Evolutionary conservation across 2,888 invertebrate species (phyloP).

Genomic region (Molanna angustata): DNA sequence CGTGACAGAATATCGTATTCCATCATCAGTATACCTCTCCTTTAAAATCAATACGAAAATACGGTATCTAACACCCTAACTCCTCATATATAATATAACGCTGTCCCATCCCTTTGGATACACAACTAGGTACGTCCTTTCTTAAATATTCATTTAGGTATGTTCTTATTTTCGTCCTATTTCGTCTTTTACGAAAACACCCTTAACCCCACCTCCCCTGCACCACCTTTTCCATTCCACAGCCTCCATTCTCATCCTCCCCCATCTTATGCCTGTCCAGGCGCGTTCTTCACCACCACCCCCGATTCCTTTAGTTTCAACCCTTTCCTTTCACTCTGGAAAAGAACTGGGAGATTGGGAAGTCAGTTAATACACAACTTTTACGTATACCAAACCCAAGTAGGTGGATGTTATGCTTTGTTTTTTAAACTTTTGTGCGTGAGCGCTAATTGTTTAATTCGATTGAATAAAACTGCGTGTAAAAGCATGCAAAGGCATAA

Average conservation of each 20-base stretch:
- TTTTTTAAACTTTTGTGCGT: too few relatives aligned
- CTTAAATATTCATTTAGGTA: conserved; percentile 34
- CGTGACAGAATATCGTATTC: conserved; percentile 23
- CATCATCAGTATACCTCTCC: conserved; percentile 26
- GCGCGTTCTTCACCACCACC: too few relatives aligned
- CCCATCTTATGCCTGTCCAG: not conserved
- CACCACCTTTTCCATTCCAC: conserved; percentile 5
- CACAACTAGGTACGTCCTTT: conserved; percentile 30
- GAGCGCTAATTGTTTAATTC: too few relatives aligned
- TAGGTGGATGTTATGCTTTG: too few relatives aligned
- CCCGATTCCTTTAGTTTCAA: conserved; percentile 33
- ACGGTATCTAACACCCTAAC: conserved; percentile 21
- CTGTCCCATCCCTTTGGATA: conserved; percentile 17
- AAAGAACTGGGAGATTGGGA: conserved; percentile 26
- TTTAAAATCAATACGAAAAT: conserved; percentile 31
- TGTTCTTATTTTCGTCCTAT: conserved; percentile 34
- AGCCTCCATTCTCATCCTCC: not conserved
- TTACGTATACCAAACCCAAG: too few relatives aligned
- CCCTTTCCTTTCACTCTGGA: conserved; percentile 31
- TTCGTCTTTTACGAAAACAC: conserved; percentile 34
- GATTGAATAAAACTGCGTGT: too few relatives aligned
- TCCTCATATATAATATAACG: conserved; percentile 19
- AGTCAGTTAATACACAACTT: too few relatives aligned
- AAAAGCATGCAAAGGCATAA: too few relatives aligned
- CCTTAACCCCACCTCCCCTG: conserved; percentile 17